Base-by-base conservation (phyloP, 2,888 invertebrate species). In the Phortica magna region DNA sequence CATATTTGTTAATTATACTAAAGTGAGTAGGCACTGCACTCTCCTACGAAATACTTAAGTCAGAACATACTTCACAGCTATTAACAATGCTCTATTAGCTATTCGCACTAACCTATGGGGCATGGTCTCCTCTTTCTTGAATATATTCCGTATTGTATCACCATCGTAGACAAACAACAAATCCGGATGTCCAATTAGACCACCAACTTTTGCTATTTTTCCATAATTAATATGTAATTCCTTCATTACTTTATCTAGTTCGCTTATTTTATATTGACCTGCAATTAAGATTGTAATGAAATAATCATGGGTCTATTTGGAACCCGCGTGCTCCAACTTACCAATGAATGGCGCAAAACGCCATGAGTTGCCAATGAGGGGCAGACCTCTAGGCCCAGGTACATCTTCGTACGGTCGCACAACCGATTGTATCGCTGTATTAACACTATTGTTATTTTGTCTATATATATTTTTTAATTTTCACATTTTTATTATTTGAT, bases 321-420 rank as follows among this genome's bases (percentile, higher is more conserved):
- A 22, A 22, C 22, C 7, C 19, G 10, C 31, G 2, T 9, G 22
- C 17, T 61, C 22, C 10, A 22, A 85, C 89, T 92, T 91, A 95
- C 95, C 95, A 85, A 95, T 93, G 76, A 94, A 84, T 7, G 95
- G 94, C 72, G 96, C 95, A 91, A 96, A 96, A 81, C 96, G 93
- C 96, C 96, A 96, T 4, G 96, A 94, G 90, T 96, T 96, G 75
- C 96, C 96, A 72, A 96, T 92, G 68, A 96, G 76, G 0, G 96
- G 96, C 88, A 96, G 90, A 72, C 95, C 94, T 91, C 93, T 94
- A 19, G 96, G 96, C 22, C 96, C 96, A 4, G 96, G 96, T 89
- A 96, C 95, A 78, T 93, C 93, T 72, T 93, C 91, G 90, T 95
- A 96, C 0, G 94, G 93, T 76, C 91, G 92, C 17, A 88, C 82